Percentiles rank a stretch among this genome's conserved stretches.
Evolutionary conservation across 2,797 vertebrate genomes (phyloP).

Genomic region (Chrysocyon brachyurus): DNA sequence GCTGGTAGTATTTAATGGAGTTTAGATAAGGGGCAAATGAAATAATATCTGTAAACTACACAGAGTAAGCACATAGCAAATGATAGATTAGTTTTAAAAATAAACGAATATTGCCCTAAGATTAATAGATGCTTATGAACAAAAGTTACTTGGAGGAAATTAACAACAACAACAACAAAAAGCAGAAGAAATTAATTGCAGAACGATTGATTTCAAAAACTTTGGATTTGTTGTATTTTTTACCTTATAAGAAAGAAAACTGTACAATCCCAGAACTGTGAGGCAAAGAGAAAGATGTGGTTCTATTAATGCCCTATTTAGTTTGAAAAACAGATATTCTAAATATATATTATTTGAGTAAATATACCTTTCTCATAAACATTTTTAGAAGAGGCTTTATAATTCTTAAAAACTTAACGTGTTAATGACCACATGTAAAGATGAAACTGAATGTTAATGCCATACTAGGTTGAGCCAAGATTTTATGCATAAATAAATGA

Average conservation of each 20-base stretch:
- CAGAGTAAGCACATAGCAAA: not conserved
- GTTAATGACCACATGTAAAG: slow-evolving; percentile 65
- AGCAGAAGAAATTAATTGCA: slow-evolving; percentile 23
- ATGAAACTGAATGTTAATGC: slow-evolving; percentile 71
- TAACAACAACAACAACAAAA: not conserved
- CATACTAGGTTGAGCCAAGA: slow-evolving; percentile 55
- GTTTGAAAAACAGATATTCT: slow-evolving; percentile 14
- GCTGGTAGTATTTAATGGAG: not conserved
- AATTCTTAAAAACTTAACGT: slow-evolving; percentile 63
- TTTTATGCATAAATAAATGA: slow-evolving; percentile 75
- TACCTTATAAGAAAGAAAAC: not conserved
- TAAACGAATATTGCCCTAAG: not conserved
- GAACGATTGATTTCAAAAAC: slow-evolving; percentile 36
- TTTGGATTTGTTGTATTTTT: not conserved
- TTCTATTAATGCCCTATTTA: not conserved
- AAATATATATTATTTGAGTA: slow-evolving; percentile 3
- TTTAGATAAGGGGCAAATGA: slow-evolving; percentile 59
- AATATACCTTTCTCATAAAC: slow-evolving; percentile 44
- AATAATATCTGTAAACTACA: slow-evolving; percentile 41
- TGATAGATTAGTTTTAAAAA: slow-evolving; percentile 16
- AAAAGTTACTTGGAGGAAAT: slow-evolving; percentile 48
- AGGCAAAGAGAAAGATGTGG: not conserved
- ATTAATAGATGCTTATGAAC: not conserved
- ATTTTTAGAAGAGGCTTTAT: slow-evolving; percentile 16
- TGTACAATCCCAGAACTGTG: not conserved